Evolutionary conservation across 2,797 vertebrate genomes (phyloP).

Genomic region (Esox masquinongy): DNA sequence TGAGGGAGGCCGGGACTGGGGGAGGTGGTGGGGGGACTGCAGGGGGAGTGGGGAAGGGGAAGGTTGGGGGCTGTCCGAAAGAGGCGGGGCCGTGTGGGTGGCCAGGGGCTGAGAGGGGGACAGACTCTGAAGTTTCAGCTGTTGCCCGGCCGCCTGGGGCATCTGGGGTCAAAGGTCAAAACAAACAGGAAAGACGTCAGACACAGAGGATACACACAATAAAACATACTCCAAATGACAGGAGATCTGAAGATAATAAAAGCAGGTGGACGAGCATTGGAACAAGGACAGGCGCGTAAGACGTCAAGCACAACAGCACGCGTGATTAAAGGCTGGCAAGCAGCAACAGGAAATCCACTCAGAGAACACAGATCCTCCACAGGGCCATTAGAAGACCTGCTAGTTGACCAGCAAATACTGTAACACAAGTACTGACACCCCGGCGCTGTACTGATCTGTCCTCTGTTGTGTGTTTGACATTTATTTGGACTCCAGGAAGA

Average conservation of each 20-base stretch:
- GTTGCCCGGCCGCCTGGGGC: constrained; percentile 80
- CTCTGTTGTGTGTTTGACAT: too few species aligned
- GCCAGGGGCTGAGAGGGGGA: constrained; percentile 81
- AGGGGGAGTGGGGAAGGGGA: constrained; percentile 81
- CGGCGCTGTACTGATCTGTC: too few species aligned
- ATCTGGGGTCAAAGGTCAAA: constrained; percentile 70
- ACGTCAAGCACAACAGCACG: constrained; percentile 29
- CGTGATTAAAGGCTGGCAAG: constrained; percentile 36
- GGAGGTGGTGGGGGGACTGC: constrained; percentile 79
- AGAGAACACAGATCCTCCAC: background rate
- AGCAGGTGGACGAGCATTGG: constrained; percentile 7
- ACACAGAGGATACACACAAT: background rate
- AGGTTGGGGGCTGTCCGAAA: constrained; percentile 85
- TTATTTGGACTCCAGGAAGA: too few species aligned
- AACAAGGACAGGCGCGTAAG: background rate
- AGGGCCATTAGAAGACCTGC: background rate
- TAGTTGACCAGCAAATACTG: background rate
- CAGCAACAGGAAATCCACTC: constrained; percentile 15
- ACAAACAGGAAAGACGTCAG: constrained; percentile 8
- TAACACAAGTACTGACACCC: background rate
- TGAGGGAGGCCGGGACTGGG: constrained; percentile 73
- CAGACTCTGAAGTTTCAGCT: constrained; percentile 84
- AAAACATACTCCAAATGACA: background rate
- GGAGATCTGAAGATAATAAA: background rate
- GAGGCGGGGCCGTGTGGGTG: constrained; percentile 68